phyloP scores from a whole-genome alignment of 2,797 vertebrate species.

The Thamnophis elegans region DNA sequence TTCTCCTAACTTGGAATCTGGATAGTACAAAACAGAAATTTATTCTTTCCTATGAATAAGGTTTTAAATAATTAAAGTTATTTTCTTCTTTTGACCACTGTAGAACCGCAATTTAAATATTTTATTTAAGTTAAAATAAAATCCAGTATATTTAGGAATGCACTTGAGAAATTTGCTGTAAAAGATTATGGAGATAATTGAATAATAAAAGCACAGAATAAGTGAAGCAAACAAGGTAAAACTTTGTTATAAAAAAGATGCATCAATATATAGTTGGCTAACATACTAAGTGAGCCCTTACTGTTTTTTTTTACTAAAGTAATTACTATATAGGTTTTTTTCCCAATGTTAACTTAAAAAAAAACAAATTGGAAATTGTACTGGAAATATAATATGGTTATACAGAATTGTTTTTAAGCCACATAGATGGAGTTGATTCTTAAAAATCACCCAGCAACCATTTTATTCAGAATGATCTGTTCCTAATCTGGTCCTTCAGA shows the following conservation, averaged over 20 bases:
- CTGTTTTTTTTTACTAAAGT: not conserved
- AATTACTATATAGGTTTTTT: not conserved
- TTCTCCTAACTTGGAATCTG: not conserved
- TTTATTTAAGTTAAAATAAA: not conserved
- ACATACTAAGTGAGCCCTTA: not conserved
- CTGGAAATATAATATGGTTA: not conserved
- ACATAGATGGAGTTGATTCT: not conserved
- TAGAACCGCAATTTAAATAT: not conserved
- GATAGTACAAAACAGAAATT: not conserved
- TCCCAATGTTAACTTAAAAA: not conserved
- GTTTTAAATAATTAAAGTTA: not conserved
- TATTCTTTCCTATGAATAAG: not conserved
- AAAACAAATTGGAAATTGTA: not conserved
- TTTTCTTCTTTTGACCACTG: not conserved
- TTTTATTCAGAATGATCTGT: not conserved
- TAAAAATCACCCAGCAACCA: not conserved
- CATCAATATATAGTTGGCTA: not conserved
- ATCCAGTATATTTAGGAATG: not conserved
- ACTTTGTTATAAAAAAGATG: not conserved
- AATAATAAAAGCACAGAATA: slow-evolving; percentile 2
- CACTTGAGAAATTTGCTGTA: not conserved
- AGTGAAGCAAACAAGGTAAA: not conserved
- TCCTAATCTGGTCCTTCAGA: not conserved
- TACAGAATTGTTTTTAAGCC: not conserved
- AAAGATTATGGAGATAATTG: slow-evolving; percentile 8